Percentiles rank a stretch among this genome's conserved stretches.
phyloP scores from a whole-genome alignment of 1,140 invertebrate genomes.

The Nasonia vitripennis region DNA sequence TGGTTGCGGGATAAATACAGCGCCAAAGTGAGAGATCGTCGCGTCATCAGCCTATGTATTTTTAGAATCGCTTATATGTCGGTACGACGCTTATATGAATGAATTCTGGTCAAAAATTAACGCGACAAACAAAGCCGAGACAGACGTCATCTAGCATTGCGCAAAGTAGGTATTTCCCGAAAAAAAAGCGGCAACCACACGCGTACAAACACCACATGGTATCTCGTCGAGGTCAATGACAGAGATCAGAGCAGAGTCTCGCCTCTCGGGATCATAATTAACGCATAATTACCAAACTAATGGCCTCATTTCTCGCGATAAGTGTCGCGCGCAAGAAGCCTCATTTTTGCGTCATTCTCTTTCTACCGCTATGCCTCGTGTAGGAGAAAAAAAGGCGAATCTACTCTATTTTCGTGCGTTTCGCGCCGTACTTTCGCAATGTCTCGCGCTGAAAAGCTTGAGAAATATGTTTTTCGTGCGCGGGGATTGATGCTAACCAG shows the following conservation, averaged over 20 bases:
- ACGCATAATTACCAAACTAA: conserved; percentile 27
- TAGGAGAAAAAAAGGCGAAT: neutral
- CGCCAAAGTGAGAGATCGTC: no score
- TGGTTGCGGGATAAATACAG: neutral
- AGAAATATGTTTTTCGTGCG: conserved; percentile 29
- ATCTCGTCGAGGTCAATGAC: neutral
- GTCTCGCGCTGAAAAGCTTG: conserved; percentile 1
- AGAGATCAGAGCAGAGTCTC: neutral
- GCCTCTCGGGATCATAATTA: conserved; percentile 8
- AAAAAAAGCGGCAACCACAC: neutral
- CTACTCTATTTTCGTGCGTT: neutral
- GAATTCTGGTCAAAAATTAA: no score
- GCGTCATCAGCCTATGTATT: no score
- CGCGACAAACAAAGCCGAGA: no score
- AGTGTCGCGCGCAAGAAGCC: neutral
- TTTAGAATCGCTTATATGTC: no score
- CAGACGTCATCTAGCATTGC: no score
- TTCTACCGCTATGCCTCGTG: neutral
- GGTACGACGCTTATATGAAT: no score
- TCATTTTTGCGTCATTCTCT: conserved; percentile 51
- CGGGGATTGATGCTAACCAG: neutral
- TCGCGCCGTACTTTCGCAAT: neutral
- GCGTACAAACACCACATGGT: neutral
- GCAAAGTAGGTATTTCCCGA: no score
- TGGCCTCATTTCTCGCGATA: neutral